phyloP scores from a whole-genome alignment of 2,888 invertebrate genomes.

The Drosophila melanosoma region DNA sequence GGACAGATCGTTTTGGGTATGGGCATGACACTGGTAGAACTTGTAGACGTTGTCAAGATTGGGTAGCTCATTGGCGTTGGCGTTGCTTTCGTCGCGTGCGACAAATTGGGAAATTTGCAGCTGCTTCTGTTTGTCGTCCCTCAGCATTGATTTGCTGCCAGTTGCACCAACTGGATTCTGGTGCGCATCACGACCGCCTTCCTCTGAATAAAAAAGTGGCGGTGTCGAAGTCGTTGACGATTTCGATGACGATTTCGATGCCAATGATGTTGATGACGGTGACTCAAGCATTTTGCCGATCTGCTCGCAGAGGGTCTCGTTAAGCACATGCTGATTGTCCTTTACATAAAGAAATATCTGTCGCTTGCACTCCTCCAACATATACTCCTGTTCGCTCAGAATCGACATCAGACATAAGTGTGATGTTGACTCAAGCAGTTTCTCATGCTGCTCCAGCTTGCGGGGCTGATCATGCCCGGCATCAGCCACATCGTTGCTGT shows the following conservation, averaged over 20 bases:
- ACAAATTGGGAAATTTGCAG: constrained; percentile 56
- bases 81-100: constrained; percentile 59
- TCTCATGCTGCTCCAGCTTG: neutral
- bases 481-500: neutral
- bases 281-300: constrained; percentile 40
- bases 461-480: neutral
- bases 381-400: constrained; percentile 46
- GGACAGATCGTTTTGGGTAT: neutral
- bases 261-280: neutral
- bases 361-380: constrained; percentile 60
- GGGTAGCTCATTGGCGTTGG: constrained; percentile 55
- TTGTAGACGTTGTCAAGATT: constrained; percentile 52
- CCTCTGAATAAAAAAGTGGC: constrained; percentile 1
- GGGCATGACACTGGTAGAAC: constrained; percentile 22
- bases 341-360: constrained; percentile 51
- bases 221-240: neutral
- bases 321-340: constrained; percentile 49
- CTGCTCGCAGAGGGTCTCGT: constrained; percentile 43
- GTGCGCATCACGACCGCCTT: constrained; percentile 17
- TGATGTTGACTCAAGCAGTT: neutral
- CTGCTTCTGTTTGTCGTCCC: constrained; percentile 43
- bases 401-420: constrained; percentile 52
- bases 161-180: neutral
- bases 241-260: neutral
- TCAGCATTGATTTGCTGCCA: constrained; percentile 3